Base-by-base conservation (phyloP, 1,140 invertebrate species). In the Drosophila santomea region DNA sequence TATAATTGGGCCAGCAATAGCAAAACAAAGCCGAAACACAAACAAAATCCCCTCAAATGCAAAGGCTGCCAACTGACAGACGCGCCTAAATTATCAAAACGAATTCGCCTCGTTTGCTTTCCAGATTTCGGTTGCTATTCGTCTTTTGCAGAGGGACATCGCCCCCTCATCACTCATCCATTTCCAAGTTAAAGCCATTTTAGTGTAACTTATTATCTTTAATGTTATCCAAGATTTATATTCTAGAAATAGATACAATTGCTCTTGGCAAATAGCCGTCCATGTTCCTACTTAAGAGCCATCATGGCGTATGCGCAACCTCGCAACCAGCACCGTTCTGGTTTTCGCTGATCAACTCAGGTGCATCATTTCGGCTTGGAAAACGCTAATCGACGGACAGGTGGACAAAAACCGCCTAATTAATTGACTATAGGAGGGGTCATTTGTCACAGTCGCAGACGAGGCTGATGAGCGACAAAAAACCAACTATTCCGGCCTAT, bases 81-180 rank as follows among this genome's bases (percentile, higher is more conserved):
- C 81, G 82, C 78, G 78, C 68, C 25, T 66, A 62, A 83, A 82
- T 82, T 82, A 62, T 64, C 51, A 85, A 85, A 81, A 66, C 51
- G 51, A 50, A 43, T 62, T 60, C 47, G 80, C 67, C 64, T 72
- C 62, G 56, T 68, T 74, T 52, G 59, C 69, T 64, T 69, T 69
- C 63, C 68, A 71, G 59, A 74, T 81, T 54, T 41, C 25, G 7
- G 28, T 63, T 45, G 74, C 78, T 61, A 72, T 63, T 64, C 41
- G 12, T 55, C 12, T 57, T 25, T 39, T 32, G 5, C 14, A 15
- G 10, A 28, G n/a, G 32, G 38, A 23, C 64, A 66, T 54, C 64
- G 61, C 47, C 64, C 47, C 61, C 60, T 47, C 47, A 47, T 12
- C 14, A 28, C 3, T 51, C 64, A 58, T 10, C 5, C 14, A 35